Evolutionary conservation across 35 echinoderm and acorn worm species (phyloP), one percentile per base, ranked within the genome.

Genomic region (Strongylocentrotus purpuratus): DNA sequence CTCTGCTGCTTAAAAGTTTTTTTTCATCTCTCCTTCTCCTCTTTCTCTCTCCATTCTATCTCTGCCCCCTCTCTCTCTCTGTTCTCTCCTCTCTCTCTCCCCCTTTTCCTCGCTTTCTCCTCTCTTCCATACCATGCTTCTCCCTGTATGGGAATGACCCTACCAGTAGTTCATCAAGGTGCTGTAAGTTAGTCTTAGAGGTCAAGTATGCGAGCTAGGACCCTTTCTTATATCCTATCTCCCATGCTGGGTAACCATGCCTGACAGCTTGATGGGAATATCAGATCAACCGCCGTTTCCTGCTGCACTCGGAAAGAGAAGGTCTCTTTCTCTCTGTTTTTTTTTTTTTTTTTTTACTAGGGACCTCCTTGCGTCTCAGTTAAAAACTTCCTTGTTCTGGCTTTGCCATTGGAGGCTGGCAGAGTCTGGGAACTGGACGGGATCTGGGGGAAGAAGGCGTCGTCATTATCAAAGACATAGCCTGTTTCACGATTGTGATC

Each of bases 381-480:
- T 78, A n/a, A 78, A 78, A 78, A 78, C 65, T 78, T 78, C 65
- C 65, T 78, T 78, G 65, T 78, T 78, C 65, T 78, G 65, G 65
- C 65, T 22, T 28, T 28, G 65, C 65, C 65, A 78, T 78, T 7
- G 28, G 52, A 17, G 52, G 25, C 65, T 14, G 4, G 52, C 35
- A 41, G 20, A 78, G 20, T 78, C 20, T 78, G 65, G 65, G 65
- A 78, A 78, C 4, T 78, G 18, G 65, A 78, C 65, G 65, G 35
- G 52, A 78, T n/a, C 65, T n/a, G 7, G 20, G 65, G 65, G 65
- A 78, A 78, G 25, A 28, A 78, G 65, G 65, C 65, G 65, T 78
- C n/a, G 65, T 78, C 65, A 78, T 28, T 78, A 78, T 78, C 65
- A 78, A 78, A 78, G 65, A 28, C 65, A 28, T 78, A 18, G 22